A percentile compares a stretch with the other conserved stretches of the same genome.
phyloP scores from a whole-genome alignment of 37 sponge, comb jelly and placozoan genomes.

The Spongilla lacustris region DNA sequence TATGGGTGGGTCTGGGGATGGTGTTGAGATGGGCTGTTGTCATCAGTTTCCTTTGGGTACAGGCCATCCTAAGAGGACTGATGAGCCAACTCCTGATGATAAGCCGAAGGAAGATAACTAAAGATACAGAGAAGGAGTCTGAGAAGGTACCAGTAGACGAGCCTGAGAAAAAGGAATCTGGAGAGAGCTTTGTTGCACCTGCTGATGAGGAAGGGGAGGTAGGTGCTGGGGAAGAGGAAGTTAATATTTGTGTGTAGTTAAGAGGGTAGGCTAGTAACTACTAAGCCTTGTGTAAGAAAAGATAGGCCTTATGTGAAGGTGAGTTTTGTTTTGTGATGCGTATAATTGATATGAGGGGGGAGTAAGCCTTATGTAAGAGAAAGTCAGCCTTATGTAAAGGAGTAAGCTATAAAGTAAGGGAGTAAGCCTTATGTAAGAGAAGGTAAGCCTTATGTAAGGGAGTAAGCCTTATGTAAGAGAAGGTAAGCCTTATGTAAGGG shows the following conservation, averaged over 20 bases:
- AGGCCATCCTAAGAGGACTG: conserved; percentile 83
- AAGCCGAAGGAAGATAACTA: conserved; percentile 11
- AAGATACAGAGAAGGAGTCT: background rate
- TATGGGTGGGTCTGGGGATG: background rate
- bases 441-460: no score
- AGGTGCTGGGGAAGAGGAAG: background rate
- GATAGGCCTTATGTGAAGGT: no score
- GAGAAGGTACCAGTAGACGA: conserved; percentile 1
- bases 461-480: no score
- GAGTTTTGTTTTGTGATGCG: no score
- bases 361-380: no score
- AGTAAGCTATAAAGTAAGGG: no score
- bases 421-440: no score
- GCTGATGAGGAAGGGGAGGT: conserved; percentile 24
- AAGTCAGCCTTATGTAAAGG: no score
- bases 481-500: no score
- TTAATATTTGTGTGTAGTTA: background rate
- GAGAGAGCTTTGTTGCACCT: conserved; percentile 8
- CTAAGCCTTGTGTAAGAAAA: no score
- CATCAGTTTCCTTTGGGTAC: conserved; percentile 54
- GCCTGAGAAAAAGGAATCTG: conserved; percentile 22
- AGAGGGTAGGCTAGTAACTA: no score
- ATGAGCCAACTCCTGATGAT: conserved; percentile 86
- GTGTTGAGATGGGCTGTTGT: background rate
- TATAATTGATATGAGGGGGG: no score